Conservation (phyloP, 1,140 invertebrate species). For the Polyergus mexicanus region DNA sequence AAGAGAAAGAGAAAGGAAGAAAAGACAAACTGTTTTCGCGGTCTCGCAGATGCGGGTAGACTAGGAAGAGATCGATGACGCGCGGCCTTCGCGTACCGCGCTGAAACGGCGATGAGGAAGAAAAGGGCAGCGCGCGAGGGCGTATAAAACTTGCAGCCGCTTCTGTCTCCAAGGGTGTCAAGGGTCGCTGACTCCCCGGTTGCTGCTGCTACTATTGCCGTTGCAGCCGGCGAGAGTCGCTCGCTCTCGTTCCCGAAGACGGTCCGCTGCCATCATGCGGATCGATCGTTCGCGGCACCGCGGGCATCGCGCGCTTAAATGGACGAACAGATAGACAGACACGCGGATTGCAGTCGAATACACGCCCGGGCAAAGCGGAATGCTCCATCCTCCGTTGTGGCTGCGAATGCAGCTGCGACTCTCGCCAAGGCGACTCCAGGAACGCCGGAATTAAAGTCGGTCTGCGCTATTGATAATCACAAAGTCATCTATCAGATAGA, state of each 20-base stretch:
- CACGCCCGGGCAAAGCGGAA: conserved; percentile 45
- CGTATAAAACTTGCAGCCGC: conserved; percentile 72
- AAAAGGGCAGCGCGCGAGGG: conserved; percentile 54
- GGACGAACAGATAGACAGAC: conserved; percentile 31
- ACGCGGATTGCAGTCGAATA: conserved; percentile 58
- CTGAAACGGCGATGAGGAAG: conserved; percentile 35
- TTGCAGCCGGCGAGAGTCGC: conserved; percentile 18
- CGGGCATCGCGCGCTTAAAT: conserved; percentile 37
- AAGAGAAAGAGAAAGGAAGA: neutral
- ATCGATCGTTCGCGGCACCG: conserved; percentile 67
- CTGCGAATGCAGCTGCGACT: conserved; percentile 24
- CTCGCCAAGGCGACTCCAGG: neutral
- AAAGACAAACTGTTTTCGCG: neutral
- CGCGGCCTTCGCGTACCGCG: conserved; percentile 59
- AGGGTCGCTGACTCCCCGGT: conserved; percentile 72
- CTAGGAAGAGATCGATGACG: conserved; percentile 67
- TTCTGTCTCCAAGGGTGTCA: conserved; percentile 73
- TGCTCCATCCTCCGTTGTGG: conserved; percentile 19
- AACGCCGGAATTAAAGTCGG: neutral
- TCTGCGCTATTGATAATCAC: neutral
- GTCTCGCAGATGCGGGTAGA: conserved; percentile 15
- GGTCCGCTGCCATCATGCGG: conserved; percentile 34
- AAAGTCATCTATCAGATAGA: no score
- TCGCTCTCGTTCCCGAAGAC: conserved; percentile 59
- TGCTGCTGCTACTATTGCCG: conserved; percentile 37